Base-by-base conservation (phyloP, 2,797 vertebrate genomes). In the Poliocrania exsul region DNA sequence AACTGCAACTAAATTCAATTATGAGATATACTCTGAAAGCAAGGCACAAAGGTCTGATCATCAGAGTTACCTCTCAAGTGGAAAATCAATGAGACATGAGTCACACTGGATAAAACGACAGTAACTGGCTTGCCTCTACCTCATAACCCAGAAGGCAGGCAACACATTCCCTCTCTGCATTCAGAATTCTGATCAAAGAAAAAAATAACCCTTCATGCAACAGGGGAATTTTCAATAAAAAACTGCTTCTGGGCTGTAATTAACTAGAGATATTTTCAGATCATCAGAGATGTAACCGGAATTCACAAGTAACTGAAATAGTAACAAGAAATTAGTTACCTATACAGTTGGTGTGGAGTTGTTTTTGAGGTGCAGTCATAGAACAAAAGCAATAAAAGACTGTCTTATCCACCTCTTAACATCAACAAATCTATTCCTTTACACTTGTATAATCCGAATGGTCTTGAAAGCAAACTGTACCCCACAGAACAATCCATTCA, bases 21-120 rank as follows among this genome's bases (percentile, higher is more conserved):
- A 74, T 28, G 42, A 90, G 61, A 58, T 73, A 67, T 11, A 70
- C 13, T 50, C 49, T 67, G 71, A 86, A 64, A 93, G 57, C 28
- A 86, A 26, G 26, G 88, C 72, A 81, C 53, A 74, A 88, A 87
- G 33, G 40, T 67, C 44, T 92, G 33, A 74, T 42, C 40, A 78
- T 37, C 20, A 79, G 67, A 79, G 71, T 42, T 92, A 60, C 50
- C 46, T 82, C 60, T 90, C 79, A 91, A 83, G 72, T 78, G 40
- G 72, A 90, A 95, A 93, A 94, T 91, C 88, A 86, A 85, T 70
- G 65, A 86, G 74, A 88, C 65, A 16, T n/a, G 57, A 93, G 61
- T 78, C 88, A 81, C 64, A 53, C 49, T 31, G n/a, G 57, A 77
- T 67, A 82, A 88, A 90, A n/a, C 15, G 10, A 88, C 72, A 93